Base-by-base conservation (phyloP, 2,888 invertebrate species). In the Drosophila paranaensis region DNA sequence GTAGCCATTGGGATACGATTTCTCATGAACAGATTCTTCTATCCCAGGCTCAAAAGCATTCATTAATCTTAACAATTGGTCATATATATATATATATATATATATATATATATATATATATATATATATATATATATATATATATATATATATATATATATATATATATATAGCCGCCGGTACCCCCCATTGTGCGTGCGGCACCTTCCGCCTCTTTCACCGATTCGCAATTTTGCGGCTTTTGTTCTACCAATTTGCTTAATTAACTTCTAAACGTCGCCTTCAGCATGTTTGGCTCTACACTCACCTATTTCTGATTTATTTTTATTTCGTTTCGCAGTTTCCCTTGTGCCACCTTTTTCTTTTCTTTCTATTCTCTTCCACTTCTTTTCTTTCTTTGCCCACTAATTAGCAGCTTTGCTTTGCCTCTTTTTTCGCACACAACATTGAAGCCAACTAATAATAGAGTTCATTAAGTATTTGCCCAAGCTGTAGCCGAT, bases 241-340 rank as follows among this genome's bases (percentile, higher is more conserved):
- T 84, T 85, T 85, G 80, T 68, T 82, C 73, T 78, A 57, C 76
- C 81, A 88, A 84, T 84, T 84, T 84, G 69, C 79, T 88, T 84
- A 88, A 84, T 84, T 86, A 88, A 88, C 83, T 88, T 84, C 89
- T 86, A 88, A 88, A 82, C 89, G 83, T 84, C 76, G 78, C 83
- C 86, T 83, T 87, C 69, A 81, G 82, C 87, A 78, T 78, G 66
- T 74, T 75, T 54, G 6, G 57, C 35, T 61, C 50, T 54, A 43
- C 60, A 50, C 64, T 64, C 56, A 55, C 53, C 56, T 54, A 61
- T 79, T 60, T 65, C 57, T 70, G 46, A 64, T 60, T 67, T 78
- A 63, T 16, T 37, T 16, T 55, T 33, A 14, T 20, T 43, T 42
- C 39, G 20, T 13, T 58, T 46, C n/a, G 35, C 27, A 16, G 50